phyloP scores from a whole-genome alignment of 2,113 vertebrate species.

The Hylia prasina region DNA sequence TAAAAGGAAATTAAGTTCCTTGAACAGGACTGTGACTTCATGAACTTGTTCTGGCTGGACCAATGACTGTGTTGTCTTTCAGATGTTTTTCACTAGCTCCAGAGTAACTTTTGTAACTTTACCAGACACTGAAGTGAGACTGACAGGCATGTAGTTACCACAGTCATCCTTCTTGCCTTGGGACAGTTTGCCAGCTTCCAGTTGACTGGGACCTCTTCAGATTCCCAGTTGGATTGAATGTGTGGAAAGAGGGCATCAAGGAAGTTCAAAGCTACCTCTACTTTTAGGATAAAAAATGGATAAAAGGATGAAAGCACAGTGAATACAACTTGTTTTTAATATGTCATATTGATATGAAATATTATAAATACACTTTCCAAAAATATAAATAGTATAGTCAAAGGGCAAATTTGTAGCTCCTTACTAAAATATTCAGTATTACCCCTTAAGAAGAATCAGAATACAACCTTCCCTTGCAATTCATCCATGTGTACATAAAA shows the following conservation, averaged over 20 bases:
- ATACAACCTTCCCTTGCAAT: background rate
- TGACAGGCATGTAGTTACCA: background rate
- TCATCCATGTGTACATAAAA: background rate
- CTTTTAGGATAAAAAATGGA: background rate
- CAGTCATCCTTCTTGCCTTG: background rate
- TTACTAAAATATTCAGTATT: background rate
- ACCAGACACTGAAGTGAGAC: background rate
- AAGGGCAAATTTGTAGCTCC: background rate
- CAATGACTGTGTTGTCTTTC: background rate
- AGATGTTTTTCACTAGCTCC: background rate
- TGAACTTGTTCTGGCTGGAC: background rate
- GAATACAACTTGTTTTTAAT: background rate
- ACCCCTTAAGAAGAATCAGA: background rate
- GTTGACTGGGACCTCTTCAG: background rate
- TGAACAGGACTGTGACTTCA: background rate
- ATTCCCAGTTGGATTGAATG: background rate
- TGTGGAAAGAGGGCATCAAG: background rate
- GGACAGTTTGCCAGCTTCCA: background rate
- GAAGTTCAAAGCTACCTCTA: background rate
- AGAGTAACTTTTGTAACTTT: background rate
- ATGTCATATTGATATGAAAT: background rate
- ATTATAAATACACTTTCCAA: background rate
- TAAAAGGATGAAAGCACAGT: background rate
- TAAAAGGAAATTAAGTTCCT: background rate
- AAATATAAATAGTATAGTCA: background rate